phyloP scores from a whole-genome alignment of 2,888 invertebrate species.

The Drosophila affinis region DNA sequence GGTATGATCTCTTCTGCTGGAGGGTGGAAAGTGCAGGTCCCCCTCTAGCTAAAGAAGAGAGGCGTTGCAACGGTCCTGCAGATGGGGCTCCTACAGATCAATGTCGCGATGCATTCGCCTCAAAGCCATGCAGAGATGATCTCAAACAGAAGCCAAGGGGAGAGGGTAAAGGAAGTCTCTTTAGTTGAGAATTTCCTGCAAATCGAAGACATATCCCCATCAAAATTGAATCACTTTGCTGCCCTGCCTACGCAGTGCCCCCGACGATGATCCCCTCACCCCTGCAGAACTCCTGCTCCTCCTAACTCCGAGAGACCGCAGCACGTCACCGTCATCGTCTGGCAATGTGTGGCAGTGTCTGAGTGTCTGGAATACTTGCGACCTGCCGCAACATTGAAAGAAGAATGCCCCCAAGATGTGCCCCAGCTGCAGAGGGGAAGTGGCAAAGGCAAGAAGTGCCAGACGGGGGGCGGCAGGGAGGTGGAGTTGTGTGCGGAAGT shows the following conservation, averaged over 20 bases:
- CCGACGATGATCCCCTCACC: not conserved
- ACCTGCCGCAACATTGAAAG: constrained; percentile 58
- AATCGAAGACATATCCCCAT: too few species aligned
- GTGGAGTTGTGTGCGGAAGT: constrained; percentile 13
- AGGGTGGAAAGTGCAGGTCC: not conserved
- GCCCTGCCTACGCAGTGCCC: not conserved
- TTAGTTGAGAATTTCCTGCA: too few species aligned
- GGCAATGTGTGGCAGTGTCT: constrained; percentile 65
- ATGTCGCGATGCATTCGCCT: too few species aligned
- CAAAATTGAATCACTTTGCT: not conserved
- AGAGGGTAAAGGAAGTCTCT: not conserved
- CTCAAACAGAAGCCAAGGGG: not conserved
- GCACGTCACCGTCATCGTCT: constrained; percentile 60
- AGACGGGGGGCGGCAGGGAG: not conserved
- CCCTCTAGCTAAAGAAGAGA: not conserved
- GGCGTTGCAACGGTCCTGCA: too few species aligned
- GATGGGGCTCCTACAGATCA: not conserved
- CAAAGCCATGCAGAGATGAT: not conserved
- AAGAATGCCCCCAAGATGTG: constrained; percentile 63
- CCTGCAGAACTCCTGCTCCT: not conserved
- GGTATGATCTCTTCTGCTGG: too few species aligned
- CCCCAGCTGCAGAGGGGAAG: constrained; percentile 9
- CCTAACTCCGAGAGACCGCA: constrained; percentile 13
- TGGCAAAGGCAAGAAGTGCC: not conserved
- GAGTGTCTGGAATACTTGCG: constrained; percentile 60